These are phyloP conservation scores for Nomia melanderi DNA, from an alignment of 1,140 invertebrate species.

Conservation along the genomic window DNA sequence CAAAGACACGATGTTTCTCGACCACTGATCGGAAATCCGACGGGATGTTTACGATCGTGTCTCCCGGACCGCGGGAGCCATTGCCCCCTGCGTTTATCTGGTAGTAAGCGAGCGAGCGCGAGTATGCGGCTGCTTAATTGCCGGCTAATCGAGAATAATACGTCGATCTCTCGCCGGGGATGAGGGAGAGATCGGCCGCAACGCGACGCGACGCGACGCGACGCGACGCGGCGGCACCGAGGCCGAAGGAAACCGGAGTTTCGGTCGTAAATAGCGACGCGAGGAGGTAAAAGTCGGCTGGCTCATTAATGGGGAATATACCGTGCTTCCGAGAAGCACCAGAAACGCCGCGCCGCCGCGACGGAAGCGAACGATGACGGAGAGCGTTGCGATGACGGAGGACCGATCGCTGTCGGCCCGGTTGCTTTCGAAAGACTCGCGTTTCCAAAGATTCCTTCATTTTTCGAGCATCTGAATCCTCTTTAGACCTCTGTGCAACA, in stretches of 20 bases:
- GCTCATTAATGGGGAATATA: constrained; percentile 44
- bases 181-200: constrained; percentile 44
- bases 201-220: not conserved
- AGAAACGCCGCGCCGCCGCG: not conserved
- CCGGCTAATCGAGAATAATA: constrained; percentile 52
- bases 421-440: too few species aligned
- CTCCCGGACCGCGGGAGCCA: constrained; percentile 44
- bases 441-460: too few species aligned
- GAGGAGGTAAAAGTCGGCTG: constrained; percentile 27
- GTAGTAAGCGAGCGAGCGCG: too few species aligned
- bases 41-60: constrained; percentile 55
- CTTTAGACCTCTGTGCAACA: too few species aligned
- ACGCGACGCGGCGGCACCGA: not conserved
- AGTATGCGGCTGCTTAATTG: constrained; percentile 58
- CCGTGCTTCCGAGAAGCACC: constrained; percentile 5
- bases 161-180: constrained; percentile 39
- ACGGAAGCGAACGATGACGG: not conserved
- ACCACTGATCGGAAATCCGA: constrained; percentile 38
- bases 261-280: constrained; percentile 16
- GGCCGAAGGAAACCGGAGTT: constrained; percentile 4
- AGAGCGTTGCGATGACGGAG: constrained; percentile 3
- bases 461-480: too few species aligned
- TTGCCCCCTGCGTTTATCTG: constrained; percentile 63
- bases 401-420: too few species aligned
- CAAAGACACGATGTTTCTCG: constrained; percentile 22